These are phyloP conservation scores for Apostichopus parvimensis DNA, from an alignment of 35 echinoderm and acorn worm genomes.

Conservation along the genomic window DNA sequence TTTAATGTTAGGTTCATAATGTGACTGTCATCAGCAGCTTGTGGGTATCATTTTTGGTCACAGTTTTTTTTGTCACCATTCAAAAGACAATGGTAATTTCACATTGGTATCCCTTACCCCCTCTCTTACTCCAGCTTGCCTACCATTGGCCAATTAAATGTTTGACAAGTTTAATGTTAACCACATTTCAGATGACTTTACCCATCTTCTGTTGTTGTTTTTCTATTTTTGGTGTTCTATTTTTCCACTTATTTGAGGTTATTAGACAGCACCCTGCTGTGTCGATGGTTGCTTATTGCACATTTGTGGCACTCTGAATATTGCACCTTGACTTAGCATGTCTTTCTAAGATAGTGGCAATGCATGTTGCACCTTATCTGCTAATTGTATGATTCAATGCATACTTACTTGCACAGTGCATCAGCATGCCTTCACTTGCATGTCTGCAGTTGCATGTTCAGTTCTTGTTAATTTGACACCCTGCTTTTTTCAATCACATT, in stretches of 20 bases:
- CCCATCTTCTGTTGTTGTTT: not conserved
- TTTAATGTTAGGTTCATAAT: too few species aligned
- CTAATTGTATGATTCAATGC: not conserved
- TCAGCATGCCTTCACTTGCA: not conserved
- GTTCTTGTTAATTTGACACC: not conserved
- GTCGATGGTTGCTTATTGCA: not conserved
- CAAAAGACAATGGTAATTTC: too few species aligned
- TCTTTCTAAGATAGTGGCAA: not conserved
- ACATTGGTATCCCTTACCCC: too few species aligned
- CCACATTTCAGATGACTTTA: too few species aligned
- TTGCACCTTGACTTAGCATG: constrained; percentile 37
- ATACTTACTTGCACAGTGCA: not conserved
- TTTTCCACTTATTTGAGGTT: not conserved
- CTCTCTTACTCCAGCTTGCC: too few species aligned
- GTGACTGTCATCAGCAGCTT: too few species aligned
- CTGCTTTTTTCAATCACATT: not conserved
- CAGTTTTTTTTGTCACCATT: too few species aligned
- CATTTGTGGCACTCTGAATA: constrained; percentile 36
- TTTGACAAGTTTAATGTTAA: too few species aligned
- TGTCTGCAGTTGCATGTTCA: not conserved
- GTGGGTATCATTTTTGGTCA: too few species aligned
- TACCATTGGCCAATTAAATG: too few species aligned
- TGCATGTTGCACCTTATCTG: not conserved
- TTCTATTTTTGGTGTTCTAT: not conserved
- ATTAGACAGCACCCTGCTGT: constrained; percentile 21